Percentiles rank a stretch among this genome's conserved stretches.
phyloP scores from a whole-genome alignment of 2,888 invertebrate genomes.

The Xestia c-nigrum region DNA sequence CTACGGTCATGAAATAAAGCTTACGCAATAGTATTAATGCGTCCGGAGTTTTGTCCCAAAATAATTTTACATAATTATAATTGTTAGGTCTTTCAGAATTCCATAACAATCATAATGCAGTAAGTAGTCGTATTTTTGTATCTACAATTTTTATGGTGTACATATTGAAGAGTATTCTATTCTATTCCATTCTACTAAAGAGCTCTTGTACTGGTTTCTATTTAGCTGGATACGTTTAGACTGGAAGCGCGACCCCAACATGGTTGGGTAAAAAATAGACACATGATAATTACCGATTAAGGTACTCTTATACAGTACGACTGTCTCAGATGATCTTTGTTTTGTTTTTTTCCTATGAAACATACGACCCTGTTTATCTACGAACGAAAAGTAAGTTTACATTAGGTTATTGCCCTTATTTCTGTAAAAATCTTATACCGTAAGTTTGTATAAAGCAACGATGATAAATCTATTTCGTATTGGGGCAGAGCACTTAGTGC shows the following conservation, averaged over 20 bases:
- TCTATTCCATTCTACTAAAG: too few species aligned
- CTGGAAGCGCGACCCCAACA: not conserved
- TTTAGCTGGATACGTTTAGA: not conserved
- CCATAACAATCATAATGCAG: not conserved
- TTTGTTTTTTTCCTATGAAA: not conserved
- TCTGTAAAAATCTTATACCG: constrained; percentile 16
- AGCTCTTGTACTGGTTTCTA: not conserved
- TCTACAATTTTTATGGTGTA: too few species aligned
- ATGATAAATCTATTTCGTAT: constrained; percentile 48
- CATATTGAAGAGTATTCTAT: too few species aligned
- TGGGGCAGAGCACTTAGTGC: constrained; percentile 41
- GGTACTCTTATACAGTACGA: not conserved
- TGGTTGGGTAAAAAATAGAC: not conserved
- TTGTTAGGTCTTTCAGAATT: not conserved
- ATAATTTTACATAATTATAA: not conserved
- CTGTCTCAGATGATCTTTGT: not conserved
- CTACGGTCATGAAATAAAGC: not conserved
- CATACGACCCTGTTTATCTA: not conserved
- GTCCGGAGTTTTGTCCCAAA: not conserved
- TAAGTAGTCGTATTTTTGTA: too few species aligned
- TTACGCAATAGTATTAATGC: constrained; percentile 1
- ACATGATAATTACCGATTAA: not conserved
- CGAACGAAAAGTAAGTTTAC: constrained; percentile 7
- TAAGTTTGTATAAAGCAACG: constrained; percentile 20
- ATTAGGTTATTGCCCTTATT: constrained; percentile 27